These are phyloP conservation scores for Brachionus koreanus DNA, from an alignment of 1,140 invertebrate genomes.

Conservation along the genomic window DNA sequence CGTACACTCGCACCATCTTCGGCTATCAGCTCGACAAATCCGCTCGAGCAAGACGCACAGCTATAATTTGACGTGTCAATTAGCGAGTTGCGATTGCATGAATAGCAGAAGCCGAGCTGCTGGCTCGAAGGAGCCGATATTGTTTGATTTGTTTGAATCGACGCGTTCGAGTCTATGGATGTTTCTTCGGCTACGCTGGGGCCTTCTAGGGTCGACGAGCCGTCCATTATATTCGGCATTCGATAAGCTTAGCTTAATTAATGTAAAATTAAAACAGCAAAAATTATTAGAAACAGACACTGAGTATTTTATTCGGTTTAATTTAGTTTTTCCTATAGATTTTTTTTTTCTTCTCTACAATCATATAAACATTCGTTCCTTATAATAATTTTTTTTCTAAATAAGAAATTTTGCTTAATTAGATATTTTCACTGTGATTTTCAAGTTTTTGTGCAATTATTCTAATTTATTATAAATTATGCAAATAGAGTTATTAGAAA, in stretches of 20 bases:
- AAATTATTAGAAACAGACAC: no score
- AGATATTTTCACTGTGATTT: neutral
- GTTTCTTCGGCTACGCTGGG: neutral
- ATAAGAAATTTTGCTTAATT: neutral
- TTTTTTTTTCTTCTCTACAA: neutral
- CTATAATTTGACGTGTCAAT: constrained; percentile 4
- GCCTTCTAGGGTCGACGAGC: neutral
- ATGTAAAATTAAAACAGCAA: neutral
- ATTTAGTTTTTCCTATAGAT: neutral
- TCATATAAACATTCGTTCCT: neutral
- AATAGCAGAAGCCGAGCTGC: constrained; percentile 15
- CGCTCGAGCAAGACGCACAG: constrained; percentile 9
- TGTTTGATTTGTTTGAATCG: constrained; percentile 5
- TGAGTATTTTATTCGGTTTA: neutral
- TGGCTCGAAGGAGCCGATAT: neutral
- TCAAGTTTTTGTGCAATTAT: neutral
- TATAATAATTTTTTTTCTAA: neutral
- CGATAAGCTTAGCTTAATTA: neutral
- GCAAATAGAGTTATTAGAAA: neutral
- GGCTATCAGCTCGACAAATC: neutral
- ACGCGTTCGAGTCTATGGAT: neutral
- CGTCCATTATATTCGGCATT: constrained; percentile 24
- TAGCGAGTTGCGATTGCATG: neutral
- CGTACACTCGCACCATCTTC: neutral
- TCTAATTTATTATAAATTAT: constrained; percentile 6